Conservation (phyloP, 2,113 vertebrate species). For the Chloropsis cyanopogon region DNA sequence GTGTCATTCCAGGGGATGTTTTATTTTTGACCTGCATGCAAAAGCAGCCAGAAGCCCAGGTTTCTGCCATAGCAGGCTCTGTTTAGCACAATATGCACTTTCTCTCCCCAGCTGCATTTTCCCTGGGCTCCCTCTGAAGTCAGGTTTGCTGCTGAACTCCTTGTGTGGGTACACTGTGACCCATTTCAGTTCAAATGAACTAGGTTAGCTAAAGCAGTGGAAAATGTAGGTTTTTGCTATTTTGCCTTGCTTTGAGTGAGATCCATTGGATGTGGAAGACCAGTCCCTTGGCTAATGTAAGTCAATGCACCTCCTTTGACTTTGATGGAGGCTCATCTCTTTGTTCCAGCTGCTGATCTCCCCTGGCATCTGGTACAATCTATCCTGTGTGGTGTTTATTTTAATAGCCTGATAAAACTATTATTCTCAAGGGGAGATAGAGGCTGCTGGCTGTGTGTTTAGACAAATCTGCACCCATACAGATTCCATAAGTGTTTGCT, state of each 20-base stretch:
- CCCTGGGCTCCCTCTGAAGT: constrained; percentile 25
- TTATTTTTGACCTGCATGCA: background rate
- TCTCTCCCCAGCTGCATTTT: constrained; percentile 17
- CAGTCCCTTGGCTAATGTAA: background rate
- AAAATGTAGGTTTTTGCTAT: constrained; percentile 42
- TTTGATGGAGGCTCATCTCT: background rate
- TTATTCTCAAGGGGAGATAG: background rate
- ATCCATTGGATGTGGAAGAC: background rate
- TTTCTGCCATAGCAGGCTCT: background rate
- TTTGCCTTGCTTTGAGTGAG: background rate
- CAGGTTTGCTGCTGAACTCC: constrained; percentile 25
- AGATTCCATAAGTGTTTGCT: constrained; percentile 37
- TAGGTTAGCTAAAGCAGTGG: constrained; percentile 47
- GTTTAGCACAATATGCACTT: background rate
- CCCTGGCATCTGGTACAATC: background rate
- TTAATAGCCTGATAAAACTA: constrained; percentile 10
- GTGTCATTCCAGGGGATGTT: background rate
- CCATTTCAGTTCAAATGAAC: constrained; percentile 52
- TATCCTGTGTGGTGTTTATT: background rate
- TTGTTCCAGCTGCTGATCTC: background rate
- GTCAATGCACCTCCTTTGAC: background rate
- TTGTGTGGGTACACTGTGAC: constrained; percentile 57
- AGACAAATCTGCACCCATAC: background rate
- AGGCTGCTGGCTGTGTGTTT: background rate
- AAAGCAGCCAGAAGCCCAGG: background rate